Evolutionary conservation across 1,140 invertebrate genomes (phyloP).

Genomic region (Muscidifurax raptorellus): DNA sequence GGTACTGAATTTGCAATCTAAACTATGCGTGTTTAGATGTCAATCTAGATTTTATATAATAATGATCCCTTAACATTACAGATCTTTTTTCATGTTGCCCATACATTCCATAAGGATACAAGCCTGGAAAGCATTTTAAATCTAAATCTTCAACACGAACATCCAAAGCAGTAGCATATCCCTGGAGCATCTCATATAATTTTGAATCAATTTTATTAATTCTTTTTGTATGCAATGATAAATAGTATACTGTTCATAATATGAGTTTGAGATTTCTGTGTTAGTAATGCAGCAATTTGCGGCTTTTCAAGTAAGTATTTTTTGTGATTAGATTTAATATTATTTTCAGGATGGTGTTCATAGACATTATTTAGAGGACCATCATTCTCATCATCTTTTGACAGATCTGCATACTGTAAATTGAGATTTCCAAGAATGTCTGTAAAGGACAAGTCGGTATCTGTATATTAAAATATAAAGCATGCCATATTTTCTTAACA

Average conservation of each 20-base stretch:
- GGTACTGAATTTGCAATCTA: conserved; percentile 61
- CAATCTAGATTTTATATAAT: conserved; percentile 61
- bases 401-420: background rate
- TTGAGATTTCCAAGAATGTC: conserved; percentile 2
- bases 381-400: background rate
- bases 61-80: conserved; percentile 56
- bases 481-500: conserved; percentile 7
- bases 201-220: no score
- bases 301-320: background rate
- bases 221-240: no score
- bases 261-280: conserved; percentile 60
- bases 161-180: no score
- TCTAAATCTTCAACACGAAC: no score
- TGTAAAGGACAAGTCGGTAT: conserved; percentile 50
- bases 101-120: no score
- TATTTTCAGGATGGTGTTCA: background rate
- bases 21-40: conserved; percentile 60
- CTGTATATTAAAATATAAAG: conserved; percentile 55
- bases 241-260: no score
- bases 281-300: background rate
- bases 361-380: background rate
- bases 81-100: conserved; percentile 51
- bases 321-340: conserved; percentile 42
- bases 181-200: no score
- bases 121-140: no score